These are phyloP conservation scores for Hipparchia semele DNA, from an alignment of 2,888 invertebrate species.

Conservation along the genomic window DNA sequence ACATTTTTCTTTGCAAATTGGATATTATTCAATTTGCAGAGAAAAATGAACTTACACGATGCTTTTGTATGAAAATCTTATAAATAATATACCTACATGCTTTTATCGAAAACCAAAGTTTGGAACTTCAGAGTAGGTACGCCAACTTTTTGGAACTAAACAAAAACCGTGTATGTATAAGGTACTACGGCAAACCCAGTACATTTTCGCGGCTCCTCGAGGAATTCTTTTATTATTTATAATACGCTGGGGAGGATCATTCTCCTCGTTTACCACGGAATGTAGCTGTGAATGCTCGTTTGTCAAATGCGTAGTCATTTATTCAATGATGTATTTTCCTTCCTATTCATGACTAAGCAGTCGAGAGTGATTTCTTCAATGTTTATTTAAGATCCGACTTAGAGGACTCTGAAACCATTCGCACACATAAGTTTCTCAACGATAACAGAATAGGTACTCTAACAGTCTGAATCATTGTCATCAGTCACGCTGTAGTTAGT, in stretches of 20 bases:
- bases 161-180: constrained; percentile 52
- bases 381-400: constrained; percentile 23
- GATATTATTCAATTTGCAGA: constrained; percentile 37
- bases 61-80: constrained; percentile 12
- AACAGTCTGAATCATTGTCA: too few relatives aligned
- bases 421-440: too few relatives aligned
- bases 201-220: constrained; percentile 69
- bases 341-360: constrained; percentile 51
- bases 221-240: constrained; percentile 76
- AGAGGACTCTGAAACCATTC: neutral
- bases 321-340: constrained; percentile 71
- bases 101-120: constrained; percentile 29
- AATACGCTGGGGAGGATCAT: constrained; percentile 79
- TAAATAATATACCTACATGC: constrained; percentile 13
- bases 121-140: constrained; percentile 40
- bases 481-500: too few relatives aligned
- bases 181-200: constrained; percentile 62
- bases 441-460: too few relatives aligned
- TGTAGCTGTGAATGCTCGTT: constrained; percentile 80
- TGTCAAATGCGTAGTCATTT: constrained; percentile 82
- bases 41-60: constrained; percentile 45
- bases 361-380: constrained; percentile 43
- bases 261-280: constrained; percentile 75
- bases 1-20: too few relatives aligned
- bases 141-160: constrained; percentile 43